Evolutionary conservation across 2,888 invertebrate species (phyloP), one percentile per base, ranked within the genome.

Genomic region (Agelastica alni): DNA sequence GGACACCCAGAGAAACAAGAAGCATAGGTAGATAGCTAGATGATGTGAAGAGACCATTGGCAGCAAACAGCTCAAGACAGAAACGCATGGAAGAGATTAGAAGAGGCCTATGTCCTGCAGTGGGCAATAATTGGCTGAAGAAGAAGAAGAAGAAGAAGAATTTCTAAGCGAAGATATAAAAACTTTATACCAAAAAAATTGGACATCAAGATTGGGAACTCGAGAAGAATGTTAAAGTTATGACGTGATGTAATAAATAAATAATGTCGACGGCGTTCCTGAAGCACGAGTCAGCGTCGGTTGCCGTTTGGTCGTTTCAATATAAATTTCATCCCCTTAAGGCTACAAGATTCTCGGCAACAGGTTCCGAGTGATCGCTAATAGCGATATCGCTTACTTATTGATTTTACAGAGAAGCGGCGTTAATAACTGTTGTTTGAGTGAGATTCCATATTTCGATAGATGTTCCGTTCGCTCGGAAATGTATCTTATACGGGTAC

Each of bases 381-480:
- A 53, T 57, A 49, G 45, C 42, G 57, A 57, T 57, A 57, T 57
- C 57, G 45, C 34, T 53, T 57, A 48, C 57, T 57, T 57, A 57
- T 57, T 57, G 57, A 57, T 57, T 57, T 48, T 46, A 51, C 49
- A 34, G 34, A 48, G 43, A 48, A 51, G 46, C 51, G 22, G 53
- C 41, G 32, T 34, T 44, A 44, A 48, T 46, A 57, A 57, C 57
- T 53, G 57, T 57, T 48, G 26, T 57, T 53, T 44, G 52, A 48
- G 48, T 56, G 47, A 56, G 55, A 53, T 53, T 48, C 22, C 22
- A 48, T 41, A 34, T 55, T 46, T 51, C 46, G 46, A 55, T 55
- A 51, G 31, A 20, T 49, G 10, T 22, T 12, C 37, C 10, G 20
- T 4, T 39, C 20, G 37, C 7, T 4, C 5, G 12, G 17, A 20